phyloP scores from a whole-genome alignment of 2,888 invertebrate genomes.

The Erebia ligea region DNA sequence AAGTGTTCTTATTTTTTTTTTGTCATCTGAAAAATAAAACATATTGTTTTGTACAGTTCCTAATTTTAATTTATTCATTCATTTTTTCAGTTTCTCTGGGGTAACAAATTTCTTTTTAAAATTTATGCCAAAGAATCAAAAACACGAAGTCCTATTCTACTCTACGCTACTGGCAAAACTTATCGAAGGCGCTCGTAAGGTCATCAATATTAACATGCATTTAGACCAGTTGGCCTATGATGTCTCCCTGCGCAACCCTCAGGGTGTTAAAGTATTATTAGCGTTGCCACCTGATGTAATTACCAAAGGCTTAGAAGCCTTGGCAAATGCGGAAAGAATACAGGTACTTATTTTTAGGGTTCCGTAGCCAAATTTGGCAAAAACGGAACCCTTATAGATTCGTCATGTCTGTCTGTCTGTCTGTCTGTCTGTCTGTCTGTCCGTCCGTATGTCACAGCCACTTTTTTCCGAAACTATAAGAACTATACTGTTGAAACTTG shows the following conservation, averaged over 20 bases:
- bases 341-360: conserved; percentile 64
- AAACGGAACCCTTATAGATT: too few species aligned
- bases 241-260: conserved; percentile 65
- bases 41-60: too few species aligned
- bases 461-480: too few species aligned
- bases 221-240: conserved; percentile 71
- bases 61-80: background rate
- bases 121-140: conserved; percentile 58
- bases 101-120: conserved; percentile 61
- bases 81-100: conserved; percentile 60
- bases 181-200: conserved; percentile 63
- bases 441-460: too few species aligned
- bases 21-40: too few species aligned
- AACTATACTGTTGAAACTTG: too few species aligned
- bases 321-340: conserved; percentile 71
- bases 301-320: conserved; percentile 66
- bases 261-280: conserved; percentile 59
- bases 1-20: conserved; percentile 48
- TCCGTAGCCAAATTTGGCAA: too few species aligned
- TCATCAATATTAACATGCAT: conserved; percentile 66
- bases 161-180: conserved; percentile 70
- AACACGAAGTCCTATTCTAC: conserved; percentile 67
- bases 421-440: too few species aligned
- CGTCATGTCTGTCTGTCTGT: too few species aligned
- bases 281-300: conserved; percentile 58